A percentile compares a stretch with the other conserved stretches of the same genome.
Evolutionary conservation across 2,113 vertebrate genomes (phyloP).

Genomic region (Notarius lentiginosus): DNA sequence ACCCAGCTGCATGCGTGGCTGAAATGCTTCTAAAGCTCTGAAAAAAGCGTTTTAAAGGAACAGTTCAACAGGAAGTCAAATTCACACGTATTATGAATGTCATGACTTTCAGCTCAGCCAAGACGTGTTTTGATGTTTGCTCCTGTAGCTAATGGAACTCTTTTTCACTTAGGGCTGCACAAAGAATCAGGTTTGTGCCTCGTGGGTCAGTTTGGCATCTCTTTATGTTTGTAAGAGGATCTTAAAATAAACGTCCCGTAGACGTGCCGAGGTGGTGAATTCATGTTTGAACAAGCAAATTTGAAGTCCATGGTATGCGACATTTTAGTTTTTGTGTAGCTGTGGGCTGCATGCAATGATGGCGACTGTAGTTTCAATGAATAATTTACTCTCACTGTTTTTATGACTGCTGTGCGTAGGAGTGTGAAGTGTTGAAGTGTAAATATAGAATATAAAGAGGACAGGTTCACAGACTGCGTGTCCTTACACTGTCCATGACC

Average conservation of each 20-base stretch:
- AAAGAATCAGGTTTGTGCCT: not conserved
- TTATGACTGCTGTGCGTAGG: constrained; percentile 7
- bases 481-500: constrained; percentile 10
- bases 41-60: not conserved
- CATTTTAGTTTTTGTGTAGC: not conserved
- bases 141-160: not conserved
- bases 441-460: constrained; percentile 21
- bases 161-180: not conserved
- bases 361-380: not conserved
- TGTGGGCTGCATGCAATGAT: not conserved
- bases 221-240: not conserved
- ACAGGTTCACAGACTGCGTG: not conserved
- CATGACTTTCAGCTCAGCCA: too few species aligned
- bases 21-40: not conserved
- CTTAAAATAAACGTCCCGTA: not conserved
- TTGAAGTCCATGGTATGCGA: not conserved
- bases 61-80: not conserved
- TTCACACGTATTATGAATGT: not conserved
- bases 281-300: not conserved
- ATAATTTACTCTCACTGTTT: not conserved
- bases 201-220: not conserved
- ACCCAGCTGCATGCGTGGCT: not conserved
- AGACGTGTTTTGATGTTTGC: not conserved
- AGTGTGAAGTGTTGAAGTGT: not conserved
- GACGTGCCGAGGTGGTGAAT: not conserved